These are phyloP conservation scores for Drosophila leonis DNA, from an alignment of 2,888 invertebrate genomes.

Conservation along the genomic window DNA sequence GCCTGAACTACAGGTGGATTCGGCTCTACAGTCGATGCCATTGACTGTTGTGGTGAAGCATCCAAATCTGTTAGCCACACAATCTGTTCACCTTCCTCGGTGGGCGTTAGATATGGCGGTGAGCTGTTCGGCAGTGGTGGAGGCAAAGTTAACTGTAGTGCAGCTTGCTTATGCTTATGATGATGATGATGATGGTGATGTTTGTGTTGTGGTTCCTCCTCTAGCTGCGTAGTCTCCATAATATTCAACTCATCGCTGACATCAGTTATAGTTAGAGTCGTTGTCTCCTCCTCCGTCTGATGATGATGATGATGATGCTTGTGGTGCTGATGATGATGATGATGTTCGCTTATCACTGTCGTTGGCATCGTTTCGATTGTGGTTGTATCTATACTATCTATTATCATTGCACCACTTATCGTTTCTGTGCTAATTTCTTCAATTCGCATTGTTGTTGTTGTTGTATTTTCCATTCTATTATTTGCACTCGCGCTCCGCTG, in stretches of 20 bases:
- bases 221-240: slow-evolving; percentile 27
- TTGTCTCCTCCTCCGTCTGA: slow-evolving; percentile 27
- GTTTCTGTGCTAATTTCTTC: slow-evolving; percentile 55
- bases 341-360: slow-evolving; percentile 31
- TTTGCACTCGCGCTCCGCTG: slow-evolving; percentile 9
- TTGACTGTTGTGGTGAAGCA: slow-evolving; percentile 18
- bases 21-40: not conserved
- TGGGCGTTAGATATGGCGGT: slow-evolving; percentile 60
- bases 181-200: slow-evolving; percentile 27
- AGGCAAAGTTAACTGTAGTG: slow-evolving; percentile 47
- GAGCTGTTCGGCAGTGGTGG: slow-evolving; percentile 60
- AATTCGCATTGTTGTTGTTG: slow-evolving; percentile 47
- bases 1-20: slow-evolving; percentile 5
- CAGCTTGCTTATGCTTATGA: slow-evolving; percentile 22
- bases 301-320: slow-evolving; percentile 45
- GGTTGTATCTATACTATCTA: slow-evolving; percentile 44
- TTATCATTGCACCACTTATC: slow-evolving; percentile 36
- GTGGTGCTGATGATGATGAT: slow-evolving; percentile 40
- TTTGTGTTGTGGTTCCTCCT: slow-evolving; percentile 5
- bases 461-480: slow-evolving; percentile 25
- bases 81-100: slow-evolving; percentile 32
- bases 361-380: slow-evolving; percentile 35
- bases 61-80: slow-evolving; percentile 44
- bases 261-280: slow-evolving; percentile 41
- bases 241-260: slow-evolving; percentile 34